phyloP scores from a whole-genome alignment of 2,113 vertebrate genomes.

The Oxygymnocypris stewartii region DNA sequence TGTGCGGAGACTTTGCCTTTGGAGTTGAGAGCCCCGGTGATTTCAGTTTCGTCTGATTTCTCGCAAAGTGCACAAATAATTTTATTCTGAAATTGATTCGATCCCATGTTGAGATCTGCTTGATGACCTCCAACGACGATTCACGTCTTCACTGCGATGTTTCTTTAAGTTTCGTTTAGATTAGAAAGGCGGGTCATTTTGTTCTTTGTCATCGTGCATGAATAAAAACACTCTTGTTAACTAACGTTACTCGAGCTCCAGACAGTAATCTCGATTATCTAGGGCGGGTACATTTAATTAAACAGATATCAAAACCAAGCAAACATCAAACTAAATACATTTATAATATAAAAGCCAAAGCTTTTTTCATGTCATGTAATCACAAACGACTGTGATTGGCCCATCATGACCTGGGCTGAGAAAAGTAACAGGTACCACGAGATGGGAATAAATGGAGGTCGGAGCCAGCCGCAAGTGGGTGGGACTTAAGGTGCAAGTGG shows the following conservation, averaged over 20 bases:
- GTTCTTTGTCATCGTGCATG: neutral
- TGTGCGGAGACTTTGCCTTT: constrained; percentile 66
- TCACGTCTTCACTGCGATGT: neutral
- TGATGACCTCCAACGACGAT: neutral
- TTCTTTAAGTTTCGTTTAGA: neutral
- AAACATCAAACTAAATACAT: neutral
- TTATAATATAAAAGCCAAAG: neutral
- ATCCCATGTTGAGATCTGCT: neutral
- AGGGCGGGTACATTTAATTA: neutral
- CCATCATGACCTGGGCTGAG: neutral
- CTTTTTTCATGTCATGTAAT: neutral
- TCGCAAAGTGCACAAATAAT: constrained; percentile 66
- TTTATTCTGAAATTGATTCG: neutral
- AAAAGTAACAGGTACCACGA: neutral
- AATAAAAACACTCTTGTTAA: neutral
- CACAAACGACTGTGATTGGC: neutral
- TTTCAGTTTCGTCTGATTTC: constrained; percentile 20
- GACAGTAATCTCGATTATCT: neutral
- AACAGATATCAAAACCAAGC: neutral
- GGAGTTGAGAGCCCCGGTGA: constrained; percentile 63
- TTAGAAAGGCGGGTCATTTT: neutral
- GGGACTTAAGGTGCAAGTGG: too few species aligned
- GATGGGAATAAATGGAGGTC: too few species aligned
- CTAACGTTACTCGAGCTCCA: neutral
- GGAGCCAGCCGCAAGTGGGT: too few species aligned